phyloP scores from a whole-genome alignment of 2,113 vertebrate genomes.

The Sminthopsis crassicaudata region DNA sequence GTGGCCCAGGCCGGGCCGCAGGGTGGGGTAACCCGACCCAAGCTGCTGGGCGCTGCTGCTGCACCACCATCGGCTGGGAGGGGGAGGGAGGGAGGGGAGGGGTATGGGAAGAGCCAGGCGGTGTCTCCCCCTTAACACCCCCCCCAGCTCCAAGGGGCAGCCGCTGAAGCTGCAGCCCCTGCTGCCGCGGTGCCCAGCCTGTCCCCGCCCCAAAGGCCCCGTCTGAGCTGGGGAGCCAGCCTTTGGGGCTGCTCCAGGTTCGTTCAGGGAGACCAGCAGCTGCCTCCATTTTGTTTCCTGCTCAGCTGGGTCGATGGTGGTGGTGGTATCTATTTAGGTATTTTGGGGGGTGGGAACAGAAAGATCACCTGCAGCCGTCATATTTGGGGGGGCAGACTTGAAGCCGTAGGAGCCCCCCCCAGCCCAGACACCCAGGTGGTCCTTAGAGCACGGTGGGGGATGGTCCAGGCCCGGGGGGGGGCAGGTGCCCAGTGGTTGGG shows the following conservation, averaged over 20 bases:
- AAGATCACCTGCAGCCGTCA: constrained; percentile 70
- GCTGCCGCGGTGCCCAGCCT: constrained; percentile 35
- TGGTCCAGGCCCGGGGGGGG: constrained; percentile 59
- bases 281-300: constrained; percentile 82
- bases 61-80: constrained; percentile 66
- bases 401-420: constrained; percentile 73
- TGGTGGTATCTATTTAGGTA: constrained; percentile 60
- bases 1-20: constrained; percentile 54
- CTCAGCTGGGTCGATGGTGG: constrained; percentile 74
- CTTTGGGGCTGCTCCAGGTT: constrained; percentile 58
- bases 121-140: constrained; percentile 1
- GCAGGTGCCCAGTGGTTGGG: constrained; percentile 78
- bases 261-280: constrained; percentile 74
- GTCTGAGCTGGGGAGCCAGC: constrained; percentile 62
- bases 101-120: constrained; percentile 58
- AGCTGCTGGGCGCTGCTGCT: constrained; percentile 61
- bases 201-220: constrained; percentile 73
- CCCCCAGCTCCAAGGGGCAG: constrained; percentile 46
- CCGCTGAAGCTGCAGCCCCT: constrained; percentile 19
- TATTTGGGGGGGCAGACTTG: constrained; percentile 53
- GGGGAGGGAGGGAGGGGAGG: constrained; percentile 63
- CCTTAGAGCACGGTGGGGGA: constrained; percentile 62
- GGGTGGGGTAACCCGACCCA: constrained; percentile 71
- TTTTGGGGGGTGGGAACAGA: constrained; percentile 75
- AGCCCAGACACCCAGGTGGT: constrained; percentile 73